Percentiles rank a stretch among this genome's conserved stretches.
phyloP scores from a whole-genome alignment of 2,888 invertebrate species.

The Lysandra coridon region DNA sequence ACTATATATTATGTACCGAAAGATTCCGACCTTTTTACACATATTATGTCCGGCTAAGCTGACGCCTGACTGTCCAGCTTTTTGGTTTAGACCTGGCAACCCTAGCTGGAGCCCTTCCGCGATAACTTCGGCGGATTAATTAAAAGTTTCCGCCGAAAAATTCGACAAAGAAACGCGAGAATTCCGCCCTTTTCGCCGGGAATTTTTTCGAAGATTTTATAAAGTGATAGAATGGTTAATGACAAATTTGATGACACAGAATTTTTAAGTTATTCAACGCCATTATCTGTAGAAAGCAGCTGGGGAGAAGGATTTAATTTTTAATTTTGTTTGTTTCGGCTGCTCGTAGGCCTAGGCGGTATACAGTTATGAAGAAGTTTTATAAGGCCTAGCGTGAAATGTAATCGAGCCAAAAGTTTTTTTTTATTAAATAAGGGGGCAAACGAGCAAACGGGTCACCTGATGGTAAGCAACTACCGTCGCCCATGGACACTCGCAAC shows the following conservation, averaged over 20 bases:
- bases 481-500: too few relatives aligned
- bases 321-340: background rate
- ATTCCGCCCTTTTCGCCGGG: background rate
- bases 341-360: background rate
- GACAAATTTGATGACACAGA: conserved; percentile 28
- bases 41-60: too few relatives aligned
- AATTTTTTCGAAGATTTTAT: conserved; percentile 1
- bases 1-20: too few relatives aligned
- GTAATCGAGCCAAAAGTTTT: too few relatives aligned
- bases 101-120: conserved; percentile 33
- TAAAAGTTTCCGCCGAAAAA: conserved; percentile 43
- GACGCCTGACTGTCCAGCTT: too few relatives aligned
- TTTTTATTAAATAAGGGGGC: too few relatives aligned
- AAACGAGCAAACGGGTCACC: too few relatives aligned
- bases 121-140: conserved; percentile 43
- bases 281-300: background rate
- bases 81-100: too few relatives aligned
- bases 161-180: conserved; percentile 28
- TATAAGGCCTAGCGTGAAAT: too few relatives aligned
- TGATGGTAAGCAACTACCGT: too few relatives aligned
- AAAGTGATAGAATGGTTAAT: conserved; percentile 21
- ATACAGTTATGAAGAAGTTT: background rate
- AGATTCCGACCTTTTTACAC: too few relatives aligned
- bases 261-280: conserved; percentile 3
- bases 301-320: background rate